Evolutionary conservation across 2,113 vertebrate genomes (phyloP).

Genomic region (Coryphaenoides rupestris): DNA sequence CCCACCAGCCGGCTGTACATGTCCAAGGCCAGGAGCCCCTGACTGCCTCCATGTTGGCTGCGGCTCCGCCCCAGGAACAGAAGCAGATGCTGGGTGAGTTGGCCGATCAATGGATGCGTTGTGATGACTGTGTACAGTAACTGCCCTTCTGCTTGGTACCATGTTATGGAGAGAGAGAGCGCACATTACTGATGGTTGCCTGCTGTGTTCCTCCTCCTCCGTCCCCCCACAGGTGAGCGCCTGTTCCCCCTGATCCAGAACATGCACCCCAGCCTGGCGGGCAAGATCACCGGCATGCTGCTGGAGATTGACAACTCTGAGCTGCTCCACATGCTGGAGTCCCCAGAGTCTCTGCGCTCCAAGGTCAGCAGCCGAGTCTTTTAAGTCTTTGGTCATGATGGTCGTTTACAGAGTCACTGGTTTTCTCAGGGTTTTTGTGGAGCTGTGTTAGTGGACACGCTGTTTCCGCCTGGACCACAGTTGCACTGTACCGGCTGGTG

Average conservation of each 20-base stretch:
- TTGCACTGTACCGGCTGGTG: background rate
- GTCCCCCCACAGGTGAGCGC: slow-evolving; percentile 91
- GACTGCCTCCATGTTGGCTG: slow-evolving; percentile 97
- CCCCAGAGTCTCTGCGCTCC: slow-evolving; percentile 95
- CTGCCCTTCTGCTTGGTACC: background rate
- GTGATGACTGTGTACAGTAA: background rate
- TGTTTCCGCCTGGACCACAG: too few species aligned
- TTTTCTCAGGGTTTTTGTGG: too few species aligned
- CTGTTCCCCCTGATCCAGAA: slow-evolving; percentile 98
- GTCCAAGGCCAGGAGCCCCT: slow-evolving; percentile 98
- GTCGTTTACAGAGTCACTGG: too few species aligned
- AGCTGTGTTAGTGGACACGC: too few species aligned
- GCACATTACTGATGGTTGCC: background rate
- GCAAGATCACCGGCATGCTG: slow-evolving; percentile 99
- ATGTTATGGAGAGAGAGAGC: background rate
- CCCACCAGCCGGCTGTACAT: slow-evolving; percentile 89
- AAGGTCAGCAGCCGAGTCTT: slow-evolving; percentile 76
- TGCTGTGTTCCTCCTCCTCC: background rate
- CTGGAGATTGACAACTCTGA: slow-evolving; percentile 98
- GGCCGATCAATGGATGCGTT: background rate
- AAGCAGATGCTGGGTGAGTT: slow-evolving; percentile 96
- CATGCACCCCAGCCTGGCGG: slow-evolving; percentile 97
- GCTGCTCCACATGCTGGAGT: slow-evolving; percentile 98
- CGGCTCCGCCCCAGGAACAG: slow-evolving; percentile 97
- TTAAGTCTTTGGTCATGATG: too few species aligned